Base-by-base conservation (phyloP, 2,888 invertebrate genomes). In the Lamellibrachia columna region DNA sequence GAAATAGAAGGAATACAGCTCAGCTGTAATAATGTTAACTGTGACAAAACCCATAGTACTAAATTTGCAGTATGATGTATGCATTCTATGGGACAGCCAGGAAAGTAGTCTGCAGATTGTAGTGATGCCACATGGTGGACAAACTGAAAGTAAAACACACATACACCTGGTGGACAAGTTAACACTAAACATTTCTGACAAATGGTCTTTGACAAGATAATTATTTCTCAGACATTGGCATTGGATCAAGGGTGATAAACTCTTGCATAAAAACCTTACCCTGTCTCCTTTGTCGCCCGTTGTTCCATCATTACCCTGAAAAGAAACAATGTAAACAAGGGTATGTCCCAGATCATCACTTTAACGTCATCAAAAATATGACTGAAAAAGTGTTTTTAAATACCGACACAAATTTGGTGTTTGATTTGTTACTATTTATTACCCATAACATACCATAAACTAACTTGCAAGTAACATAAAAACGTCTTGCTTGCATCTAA, bases 271-370 rank as follows among this genome's bases (percentile, higher is more conserved):
- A 75, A n/a, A 75, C 58, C 92, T 90, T 92, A 92, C 92, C 53
- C 91, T 52, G 22, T 92, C 90, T 92, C 93, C 93, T 52, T 93
- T 92, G 52, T 92, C 93, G 58, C 93, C 93, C 58, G 53, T 75
- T 75, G 92, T 92, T 15, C 93, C 93, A 40, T 93, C 92, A 90
- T 93, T 93, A 93, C 93, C 93, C 93, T 93, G 90, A n/a, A 92
- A 92, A 91, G 58, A 40, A 92, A 75, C 55, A 55, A 55, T 55
- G 55, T 55, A 22, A 75, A 2, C 22, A 22, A 75, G 75, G 15
- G 4, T 40, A 40, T 75, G 22, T 22, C 75, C 15, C 75, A 75
- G 3, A 9, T 7, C 55, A 55, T 55, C 55, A 75, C 15, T 75
- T 75, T 75, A 15, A 75, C 75, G n/a, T 15, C 22, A 1, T 6